phyloP scores from a whole-genome alignment of 1,140 invertebrate genomes.

The Drosophila sucinea region DNA sequence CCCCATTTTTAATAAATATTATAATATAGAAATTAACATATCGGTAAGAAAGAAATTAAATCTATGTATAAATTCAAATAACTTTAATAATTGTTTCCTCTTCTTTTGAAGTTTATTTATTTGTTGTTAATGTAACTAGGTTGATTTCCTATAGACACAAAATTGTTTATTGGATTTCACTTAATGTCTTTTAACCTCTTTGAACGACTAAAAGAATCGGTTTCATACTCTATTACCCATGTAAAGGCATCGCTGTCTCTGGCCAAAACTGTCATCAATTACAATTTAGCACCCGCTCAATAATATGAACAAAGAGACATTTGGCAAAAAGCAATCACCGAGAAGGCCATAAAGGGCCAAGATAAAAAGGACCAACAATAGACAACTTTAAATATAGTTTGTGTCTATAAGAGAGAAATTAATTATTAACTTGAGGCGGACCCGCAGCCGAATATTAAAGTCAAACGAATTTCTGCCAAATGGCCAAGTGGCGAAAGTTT shows the following conservation, averaged over 20 bases:
- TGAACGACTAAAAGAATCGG: not conserved
- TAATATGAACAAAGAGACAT: constrained; percentile 41
- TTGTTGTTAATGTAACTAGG: too few species aligned
- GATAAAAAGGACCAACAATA: constrained; percentile 3
- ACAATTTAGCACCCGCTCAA: constrained; percentile 31
- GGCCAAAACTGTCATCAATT: constrained; percentile 24
- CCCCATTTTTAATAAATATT: too few species aligned
- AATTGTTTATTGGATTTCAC: not conserved
- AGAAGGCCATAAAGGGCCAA: constrained; percentile 30
- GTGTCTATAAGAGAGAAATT: constrained; percentile 39
- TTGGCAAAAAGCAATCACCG: constrained; percentile 15
- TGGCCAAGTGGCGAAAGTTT: constrained; percentile 46
- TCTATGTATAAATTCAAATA: too few species aligned
- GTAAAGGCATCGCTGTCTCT: not conserved
- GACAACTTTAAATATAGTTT: constrained; percentile 21
- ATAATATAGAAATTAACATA: too few species aligned
- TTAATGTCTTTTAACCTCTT: not conserved
- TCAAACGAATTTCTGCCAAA: constrained; percentile 33
- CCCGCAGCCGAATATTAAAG: constrained; percentile 36
- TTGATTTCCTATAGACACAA: not conserved
- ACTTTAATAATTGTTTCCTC: too few species aligned
- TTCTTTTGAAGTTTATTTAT: too few species aligned
- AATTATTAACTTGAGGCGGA: constrained; percentile 50
- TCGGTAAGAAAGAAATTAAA: too few species aligned
- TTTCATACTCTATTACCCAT: constrained; percentile 1